These are phyloP conservation scores for Wiebesia pumilae DNA, from an alignment of 1,140 invertebrate species.

Conservation along the genomic window DNA sequence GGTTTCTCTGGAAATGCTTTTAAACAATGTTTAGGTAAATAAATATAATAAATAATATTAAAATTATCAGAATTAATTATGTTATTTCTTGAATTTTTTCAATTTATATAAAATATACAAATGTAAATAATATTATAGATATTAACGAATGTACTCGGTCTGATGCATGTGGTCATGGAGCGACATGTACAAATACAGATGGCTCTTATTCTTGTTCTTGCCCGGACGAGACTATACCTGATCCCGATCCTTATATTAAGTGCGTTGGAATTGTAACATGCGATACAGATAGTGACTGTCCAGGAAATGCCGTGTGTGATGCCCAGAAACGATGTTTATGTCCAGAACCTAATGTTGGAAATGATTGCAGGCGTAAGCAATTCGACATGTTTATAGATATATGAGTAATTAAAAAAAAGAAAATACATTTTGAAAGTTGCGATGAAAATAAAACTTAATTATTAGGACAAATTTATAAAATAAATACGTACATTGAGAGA, in stretches of 20 bases:
- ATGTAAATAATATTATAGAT: slow-evolving; percentile 71
- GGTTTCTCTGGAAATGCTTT: slow-evolving; percentile 88
- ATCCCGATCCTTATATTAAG: slow-evolving; percentile 86
- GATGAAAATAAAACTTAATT: too few relatives aligned
- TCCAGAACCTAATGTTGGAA: slow-evolving; percentile 92
- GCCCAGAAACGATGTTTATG: slow-evolving; percentile 86
- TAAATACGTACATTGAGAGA: too few relatives aligned
- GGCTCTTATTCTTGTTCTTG: slow-evolving; percentile 88
- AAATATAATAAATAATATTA: neutral
- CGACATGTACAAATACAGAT: slow-evolving; percentile 85
- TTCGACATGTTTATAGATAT: neutral
- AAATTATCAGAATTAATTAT: neutral
- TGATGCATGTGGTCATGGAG: slow-evolving; percentile 84
- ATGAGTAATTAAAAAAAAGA: too few relatives aligned
- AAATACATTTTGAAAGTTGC: too few relatives aligned
- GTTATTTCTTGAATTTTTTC: neutral
- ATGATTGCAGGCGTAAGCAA: slow-evolving; percentile 91
- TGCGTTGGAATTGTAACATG: slow-evolving; percentile 89
- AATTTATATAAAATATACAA: too few relatives aligned
- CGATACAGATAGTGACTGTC: slow-evolving; percentile 84
- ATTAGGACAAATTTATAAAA: too few relatives aligned
- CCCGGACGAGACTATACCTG: slow-evolving; percentile 85
- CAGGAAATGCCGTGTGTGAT: slow-evolving; percentile 92
- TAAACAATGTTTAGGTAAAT: slow-evolving; percentile 81
- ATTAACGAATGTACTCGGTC: slow-evolving; percentile 86